Conservation (phyloP, 1,140 invertebrate genomes). For the Danaus melanippus region DNA sequence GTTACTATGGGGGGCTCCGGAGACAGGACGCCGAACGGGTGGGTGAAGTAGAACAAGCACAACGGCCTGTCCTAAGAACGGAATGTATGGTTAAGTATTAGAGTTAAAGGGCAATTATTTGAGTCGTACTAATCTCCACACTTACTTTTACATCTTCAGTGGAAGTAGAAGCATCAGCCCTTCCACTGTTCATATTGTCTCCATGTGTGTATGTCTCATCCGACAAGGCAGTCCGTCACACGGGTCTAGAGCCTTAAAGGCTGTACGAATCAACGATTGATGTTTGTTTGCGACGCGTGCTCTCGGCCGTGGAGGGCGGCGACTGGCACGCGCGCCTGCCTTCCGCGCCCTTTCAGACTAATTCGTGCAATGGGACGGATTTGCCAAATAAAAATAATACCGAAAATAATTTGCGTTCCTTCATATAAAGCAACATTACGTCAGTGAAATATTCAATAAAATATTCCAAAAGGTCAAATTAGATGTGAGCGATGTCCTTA, state of each 20-base stretch:
- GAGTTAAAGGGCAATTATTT: background rate
- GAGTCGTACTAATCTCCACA: constrained; percentile 1
- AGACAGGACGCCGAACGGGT: constrained; percentile 67
- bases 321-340: too few relatives aligned
- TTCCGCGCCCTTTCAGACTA: too few relatives aligned
- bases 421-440: too few relatives aligned
- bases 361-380: too few relatives aligned
- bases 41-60: constrained; percentile 69
- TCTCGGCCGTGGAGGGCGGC: too few relatives aligned
- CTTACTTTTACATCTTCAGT: constrained; percentile 52
- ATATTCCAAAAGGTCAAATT: too few relatives aligned
- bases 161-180: constrained; percentile 53
- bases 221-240: background rate
- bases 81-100: background rate
- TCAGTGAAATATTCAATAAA: too few relatives aligned
- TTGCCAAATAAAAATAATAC: too few relatives aligned
- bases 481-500: too few relatives aligned
- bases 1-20: constrained; percentile 48
- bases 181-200: constrained; percentile 29
- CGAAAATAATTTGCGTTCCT: too few relatives aligned
- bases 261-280: too few relatives aligned
- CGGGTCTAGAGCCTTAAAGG: background rate
- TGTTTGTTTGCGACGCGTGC: too few relatives aligned
- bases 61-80: constrained; percentile 54
- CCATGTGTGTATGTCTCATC: background rate